Evolutionary conservation across 2,797 vertebrate species (phyloP), one percentile per base, ranked within the genome.

Genomic region (Eospalax fontanierii): DNA sequence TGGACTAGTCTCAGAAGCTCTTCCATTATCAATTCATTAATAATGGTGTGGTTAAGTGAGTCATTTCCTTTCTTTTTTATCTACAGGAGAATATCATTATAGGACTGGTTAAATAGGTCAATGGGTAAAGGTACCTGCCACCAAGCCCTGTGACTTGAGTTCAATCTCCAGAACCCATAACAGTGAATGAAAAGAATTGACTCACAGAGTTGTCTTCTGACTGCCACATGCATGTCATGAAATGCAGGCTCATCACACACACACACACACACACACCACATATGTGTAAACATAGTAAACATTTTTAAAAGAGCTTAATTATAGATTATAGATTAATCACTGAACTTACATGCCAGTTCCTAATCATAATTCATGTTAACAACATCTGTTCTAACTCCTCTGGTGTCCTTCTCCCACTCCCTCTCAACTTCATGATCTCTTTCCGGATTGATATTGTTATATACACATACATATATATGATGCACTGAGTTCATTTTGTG

Each of bases 31-130:
- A 14, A 65, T 75, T 18, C 15, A 80, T 35, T 57, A 16, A 78
- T n/a, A 81, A 57, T 18, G 1, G 28, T 22, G 82, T 21, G 81
- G 57, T 16, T 92, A 46, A 24, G 11, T 68, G 94, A 93, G 6
- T 79, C 59, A 81, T 91, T 87, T 89, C 26, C 30, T 78, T 79
- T 26, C 38, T 6, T 57, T 93, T 90, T 93, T 33, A 86, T 57
- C 21, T 40, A 35, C 15, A 75, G 63, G 81, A 43, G 22, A 95
- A 81, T 75, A 15, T 40, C 28, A n/a, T 73, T 14, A 79, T 24
- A 57, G 50, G 19, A 33, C 21, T 21, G 57, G n/a, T 54, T n/a
- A 79, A 59, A 79, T 79, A 33, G 1, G 11, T 24, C 33, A 57
- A 11, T n/a, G 73, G 5, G 18, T 79, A 79, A 24, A 79, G 33